These are phyloP conservation scores for Ahaetulla prasina DNA, from an alignment of 2,113 vertebrate genomes.

Conservation along the genomic window DNA sequence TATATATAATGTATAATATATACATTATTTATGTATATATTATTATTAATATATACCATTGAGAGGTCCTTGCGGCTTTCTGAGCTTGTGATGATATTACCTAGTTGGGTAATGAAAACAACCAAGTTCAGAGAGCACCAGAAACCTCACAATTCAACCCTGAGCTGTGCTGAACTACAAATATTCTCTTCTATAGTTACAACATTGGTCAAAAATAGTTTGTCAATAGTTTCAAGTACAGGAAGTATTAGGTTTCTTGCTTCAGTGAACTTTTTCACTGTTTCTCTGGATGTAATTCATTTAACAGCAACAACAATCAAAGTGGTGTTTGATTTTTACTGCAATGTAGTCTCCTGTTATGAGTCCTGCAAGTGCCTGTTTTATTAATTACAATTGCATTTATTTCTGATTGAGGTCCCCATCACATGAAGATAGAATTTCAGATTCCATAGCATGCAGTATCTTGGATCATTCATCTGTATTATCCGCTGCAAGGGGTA, in stretches of 20 bases:
- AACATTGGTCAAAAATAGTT: neutral
- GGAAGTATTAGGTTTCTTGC: neutral
- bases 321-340: neutral
- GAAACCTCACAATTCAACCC: neutral
- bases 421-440: conserved; percentile 72
- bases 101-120: neutral
- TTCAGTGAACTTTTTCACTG: neutral
- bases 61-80: neutral
- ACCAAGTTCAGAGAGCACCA: neutral
- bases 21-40: no score
- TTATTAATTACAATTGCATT: neutral
- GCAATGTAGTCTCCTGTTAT: neutral
- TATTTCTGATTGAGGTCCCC: conserved; percentile 64
- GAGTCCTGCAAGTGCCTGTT: neutral
- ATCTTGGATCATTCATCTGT: conserved; percentile 54
- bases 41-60: neutral
- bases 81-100: neutral
- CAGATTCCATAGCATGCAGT: conserved; percentile 58
- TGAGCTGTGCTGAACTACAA: neutral
- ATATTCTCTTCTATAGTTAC: neutral
- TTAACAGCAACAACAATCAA: neutral
- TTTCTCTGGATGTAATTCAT: neutral
- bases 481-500: conserved; percentile 67
- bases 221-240: no score
- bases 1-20: no score